These are phyloP conservation scores for Scaptomyza montana DNA, from an alignment of 1,140 invertebrate species.

Conservation along the genomic window DNA sequence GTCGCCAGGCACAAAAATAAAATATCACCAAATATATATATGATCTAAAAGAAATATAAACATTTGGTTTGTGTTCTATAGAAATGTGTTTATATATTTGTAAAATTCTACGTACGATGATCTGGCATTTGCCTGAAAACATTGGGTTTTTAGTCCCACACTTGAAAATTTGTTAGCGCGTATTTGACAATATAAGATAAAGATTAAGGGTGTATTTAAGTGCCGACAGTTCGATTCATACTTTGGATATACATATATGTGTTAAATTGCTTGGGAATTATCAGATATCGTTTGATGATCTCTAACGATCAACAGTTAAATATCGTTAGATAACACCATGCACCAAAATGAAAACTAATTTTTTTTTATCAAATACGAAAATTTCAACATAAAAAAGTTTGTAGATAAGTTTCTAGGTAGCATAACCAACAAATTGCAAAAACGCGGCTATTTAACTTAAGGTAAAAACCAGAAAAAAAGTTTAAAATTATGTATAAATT, in stretches of 20 bases:
- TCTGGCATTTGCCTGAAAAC: slow-evolving; percentile 20
- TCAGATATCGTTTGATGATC: neutral
- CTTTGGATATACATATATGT: neutral
- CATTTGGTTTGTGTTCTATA: slow-evolving; percentile 4
- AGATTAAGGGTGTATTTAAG: slow-evolving; percentile 1
- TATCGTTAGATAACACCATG: neutral
- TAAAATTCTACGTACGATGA: slow-evolving; percentile 9
- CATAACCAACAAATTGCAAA: too few species aligned
- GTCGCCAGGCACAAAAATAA: slow-evolving; percentile 32
- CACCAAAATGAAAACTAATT: too few species aligned
- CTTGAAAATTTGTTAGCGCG: slow-evolving; percentile 20
- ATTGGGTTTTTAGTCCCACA: slow-evolving; percentile 15
- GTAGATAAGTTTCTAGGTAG: too few species aligned
- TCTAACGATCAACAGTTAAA: neutral
- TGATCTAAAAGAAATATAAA: slow-evolving; percentile 14
- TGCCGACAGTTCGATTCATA: neutral
- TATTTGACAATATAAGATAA: slow-evolving; percentile 24
- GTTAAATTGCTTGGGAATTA: too few species aligned
- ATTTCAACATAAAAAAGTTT: too few species aligned
- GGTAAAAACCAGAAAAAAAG: too few species aligned
- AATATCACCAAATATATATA: neutral
- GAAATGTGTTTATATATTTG: slow-evolving; percentile 2
- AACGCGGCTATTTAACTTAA: too few species aligned
- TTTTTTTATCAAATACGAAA: too few species aligned
- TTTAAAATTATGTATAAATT: too few species aligned